Evolutionary conservation across 2,888 invertebrate genomes (phyloP).

Genomic region (Petrolisthes manimaculis): DNA sequence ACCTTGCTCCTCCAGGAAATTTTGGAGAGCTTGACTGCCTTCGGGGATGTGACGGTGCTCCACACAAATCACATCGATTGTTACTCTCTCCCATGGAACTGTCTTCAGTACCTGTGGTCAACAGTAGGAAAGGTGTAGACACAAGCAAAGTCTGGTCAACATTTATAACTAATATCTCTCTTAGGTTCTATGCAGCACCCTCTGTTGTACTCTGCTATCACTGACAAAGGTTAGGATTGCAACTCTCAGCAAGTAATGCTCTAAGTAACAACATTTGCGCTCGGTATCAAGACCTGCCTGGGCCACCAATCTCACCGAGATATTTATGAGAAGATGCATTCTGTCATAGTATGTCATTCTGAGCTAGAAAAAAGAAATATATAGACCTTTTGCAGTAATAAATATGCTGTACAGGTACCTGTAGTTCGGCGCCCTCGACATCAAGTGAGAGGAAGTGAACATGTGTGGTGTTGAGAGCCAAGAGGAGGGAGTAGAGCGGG

Average conservation of each 20-base stretch:
- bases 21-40: conserved; percentile 42
- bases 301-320: too few relatives aligned
- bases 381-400: too few relatives aligned
- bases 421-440: conserved; percentile 67
- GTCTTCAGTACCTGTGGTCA: conserved; percentile 55
- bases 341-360: too few relatives aligned
- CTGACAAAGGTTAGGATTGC: not conserved
- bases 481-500: conserved; percentile 24
- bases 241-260: too few relatives aligned
- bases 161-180: not conserved
- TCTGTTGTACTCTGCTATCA: too few relatives aligned
- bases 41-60: conserved; percentile 56
- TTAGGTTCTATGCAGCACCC: not conserved
- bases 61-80: conserved; percentile 53
- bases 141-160: not conserved
- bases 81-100: conserved; percentile 56
- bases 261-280: too few relatives aligned
- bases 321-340: too few relatives aligned
- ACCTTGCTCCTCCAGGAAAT: conserved; percentile 49
- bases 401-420: conserved; percentile 66
- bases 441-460: conserved; percentile 37
- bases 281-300: too few relatives aligned
- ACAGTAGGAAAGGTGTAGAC: not conserved
- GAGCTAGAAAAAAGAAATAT: too few relatives aligned
- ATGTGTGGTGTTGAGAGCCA: conserved; percentile 24